These are phyloP conservation scores for Ictalurus punctatus DNA, from an alignment of 2,113 vertebrate genomes.

Conservation along the genomic window DNA sequence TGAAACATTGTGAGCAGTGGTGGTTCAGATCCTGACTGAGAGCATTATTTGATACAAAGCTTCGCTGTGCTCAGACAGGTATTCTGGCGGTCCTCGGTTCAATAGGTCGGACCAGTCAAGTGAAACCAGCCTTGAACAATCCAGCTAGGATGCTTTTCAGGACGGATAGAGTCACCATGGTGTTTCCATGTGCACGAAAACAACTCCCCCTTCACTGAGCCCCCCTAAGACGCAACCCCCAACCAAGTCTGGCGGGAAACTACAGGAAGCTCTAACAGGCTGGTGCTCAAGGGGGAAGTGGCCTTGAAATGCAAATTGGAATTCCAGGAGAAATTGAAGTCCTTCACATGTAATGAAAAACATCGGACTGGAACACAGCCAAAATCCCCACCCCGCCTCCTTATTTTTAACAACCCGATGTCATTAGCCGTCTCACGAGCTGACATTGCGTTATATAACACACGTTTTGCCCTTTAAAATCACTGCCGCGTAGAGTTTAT, in stretches of 20 bases:
- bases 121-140: slow-evolving; percentile 52
- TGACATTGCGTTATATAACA: slow-evolving; percentile 43
- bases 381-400: slow-evolving; percentile 29
- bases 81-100: slow-evolving; percentile 31
- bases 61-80: slow-evolving; percentile 35
- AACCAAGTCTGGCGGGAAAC: slow-evolving; percentile 51
- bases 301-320: slow-evolving; percentile 59
- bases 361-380: slow-evolving; percentile 46
- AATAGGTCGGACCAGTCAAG: slow-evolving; percentile 50
- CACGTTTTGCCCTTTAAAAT: neutral
- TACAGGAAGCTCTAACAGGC: slow-evolving; percentile 56
- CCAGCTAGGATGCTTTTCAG: slow-evolving; percentile 47
- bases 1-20: neutral
- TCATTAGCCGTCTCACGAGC: slow-evolving; percentile 37
- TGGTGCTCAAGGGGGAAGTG: slow-evolving; percentile 45
- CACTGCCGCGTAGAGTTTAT: neutral
- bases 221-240: slow-evolving; percentile 22
- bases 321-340: slow-evolving; percentile 46
- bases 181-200: slow-evolving; percentile 51
- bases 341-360: slow-evolving; percentile 54
- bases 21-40: neutral
- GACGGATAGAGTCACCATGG: slow-evolving; percentile 49
- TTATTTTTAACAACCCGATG: slow-evolving; percentile 41
- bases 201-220: slow-evolving; percentile 36
- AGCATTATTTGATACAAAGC: slow-evolving; percentile 33